Base-by-base conservation (phyloP, 2,888 invertebrate species). In the Pelosia muscerda region DNA sequence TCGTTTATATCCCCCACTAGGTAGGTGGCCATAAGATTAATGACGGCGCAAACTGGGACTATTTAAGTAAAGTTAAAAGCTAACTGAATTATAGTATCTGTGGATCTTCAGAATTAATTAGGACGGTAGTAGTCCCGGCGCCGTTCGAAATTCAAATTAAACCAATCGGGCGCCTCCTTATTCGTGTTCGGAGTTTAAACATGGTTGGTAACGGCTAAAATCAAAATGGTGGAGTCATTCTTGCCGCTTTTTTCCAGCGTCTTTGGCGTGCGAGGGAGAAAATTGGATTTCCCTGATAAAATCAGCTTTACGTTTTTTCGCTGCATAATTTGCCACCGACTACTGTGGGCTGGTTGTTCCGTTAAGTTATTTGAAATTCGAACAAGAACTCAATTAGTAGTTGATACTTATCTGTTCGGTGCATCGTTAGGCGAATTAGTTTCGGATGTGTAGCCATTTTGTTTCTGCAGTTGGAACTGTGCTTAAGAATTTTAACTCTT, bases 231-330 rank as follows among this genome's bases (percentile, higher is more conserved):
- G 90, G 87, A 94, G 95, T 95, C 95, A 95, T 94, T 92, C 94
- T 94, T 92, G 90, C 90, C 95, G 93, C 93, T 93, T 95, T 94
- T 92, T 95, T 92, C 92, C 89, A 87, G 88, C 92, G 93, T 94
- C 95, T 95, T 94, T 94, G 91, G 93, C 94, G 93, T 94, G 94
- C 93, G 85, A 92, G 92, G 93, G 93, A 93, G 94, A 94, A 94
- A 94, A 94, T 94, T 94, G 95, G 93, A 93, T 95, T 94, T 94
- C 91, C 94, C 92, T 91, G 95, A 94, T 94, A 94, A 94, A 95
- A 95, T 95, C 94, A 92, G 91, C 92, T 92, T 90, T 88, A 85
- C 87, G 92, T 63, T 63, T 63, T 90, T 90, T 89, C 87, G 81
- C 86, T 86, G 90, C 87, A 91, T 93, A 92, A 93, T 94, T 93